A percentile compares a stretch with the other conserved stretches of the same genome.
These are phyloP conservation scores for Zophobas morio DNA, from an alignment of 1,140 invertebrate species.

Conservation along the genomic window DNA sequence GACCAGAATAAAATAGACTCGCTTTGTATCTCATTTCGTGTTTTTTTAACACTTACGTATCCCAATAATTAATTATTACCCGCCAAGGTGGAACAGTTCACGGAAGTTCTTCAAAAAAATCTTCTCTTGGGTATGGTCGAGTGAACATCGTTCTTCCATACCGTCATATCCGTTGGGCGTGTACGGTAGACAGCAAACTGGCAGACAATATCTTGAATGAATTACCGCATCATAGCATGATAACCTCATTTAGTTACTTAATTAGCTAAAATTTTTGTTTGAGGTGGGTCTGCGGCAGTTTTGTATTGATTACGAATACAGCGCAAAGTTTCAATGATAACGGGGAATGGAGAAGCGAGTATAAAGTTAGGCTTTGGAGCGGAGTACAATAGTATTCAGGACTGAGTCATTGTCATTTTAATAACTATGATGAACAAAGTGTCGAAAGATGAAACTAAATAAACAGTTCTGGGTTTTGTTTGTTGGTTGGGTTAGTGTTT, in stretches of 20 bases:
- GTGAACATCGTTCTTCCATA: slow-evolving; percentile 29
- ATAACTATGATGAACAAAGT: neutral
- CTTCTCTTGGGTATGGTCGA: slow-evolving; percentile 9
- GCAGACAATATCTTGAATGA: slow-evolving; percentile 40
- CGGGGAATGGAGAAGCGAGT: too few relatives aligned
- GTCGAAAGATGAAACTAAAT: neutral
- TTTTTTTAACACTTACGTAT: too few relatives aligned
- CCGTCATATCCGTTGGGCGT: slow-evolving; percentile 34
- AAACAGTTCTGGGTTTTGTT: too few relatives aligned
- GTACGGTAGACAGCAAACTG: slow-evolving; percentile 8
- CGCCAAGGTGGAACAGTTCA: neutral
- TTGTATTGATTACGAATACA: slow-evolving; percentile 1
- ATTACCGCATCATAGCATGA: slow-evolving; percentile 31
- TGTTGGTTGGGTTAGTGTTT: too few relatives aligned
- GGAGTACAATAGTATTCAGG: neutral
- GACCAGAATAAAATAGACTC: too few relatives aligned
- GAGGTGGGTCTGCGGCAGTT: slow-evolving; percentile 10
- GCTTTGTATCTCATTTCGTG: too few relatives aligned
- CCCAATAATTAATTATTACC: neutral
- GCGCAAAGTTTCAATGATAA: too few relatives aligned
- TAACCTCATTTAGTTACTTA: slow-evolving; percentile 24
- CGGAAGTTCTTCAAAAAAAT: slow-evolving; percentile 27
- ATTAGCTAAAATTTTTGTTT: slow-evolving; percentile 20
- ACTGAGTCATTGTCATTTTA: neutral
- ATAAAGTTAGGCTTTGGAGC: too few relatives aligned